phyloP scores from a whole-genome alignment of 2,113 vertebrate species.

The Silurus meridionalis region DNA sequence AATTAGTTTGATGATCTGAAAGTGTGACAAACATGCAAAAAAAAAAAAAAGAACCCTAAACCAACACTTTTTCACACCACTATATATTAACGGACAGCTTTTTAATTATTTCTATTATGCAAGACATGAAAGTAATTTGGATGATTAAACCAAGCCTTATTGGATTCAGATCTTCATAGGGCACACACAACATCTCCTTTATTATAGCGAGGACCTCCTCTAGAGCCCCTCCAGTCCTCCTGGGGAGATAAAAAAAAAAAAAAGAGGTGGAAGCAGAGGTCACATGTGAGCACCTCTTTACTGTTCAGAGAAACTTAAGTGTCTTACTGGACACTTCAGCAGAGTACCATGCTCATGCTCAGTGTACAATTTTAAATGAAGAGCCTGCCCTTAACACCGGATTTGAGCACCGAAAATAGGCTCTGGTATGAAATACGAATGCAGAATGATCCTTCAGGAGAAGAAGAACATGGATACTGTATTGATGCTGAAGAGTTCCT shows the following conservation, averaged over 20 bases:
- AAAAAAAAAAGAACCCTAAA: too few relatives aligned
- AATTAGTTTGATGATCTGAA: too few relatives aligned
- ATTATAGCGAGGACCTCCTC: not conserved
- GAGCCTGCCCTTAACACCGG: slow-evolving; percentile 53
- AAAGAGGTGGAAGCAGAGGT: slow-evolving; percentile 59
- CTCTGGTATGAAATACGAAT: not conserved
- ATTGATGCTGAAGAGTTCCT: not conserved
- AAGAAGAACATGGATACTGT: not conserved
- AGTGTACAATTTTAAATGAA: slow-evolving; percentile 54
- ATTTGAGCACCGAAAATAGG: slow-evolving; percentile 46
- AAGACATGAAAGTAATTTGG: not conserved
- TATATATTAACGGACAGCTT: not conserved
- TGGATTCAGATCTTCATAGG: not conserved
- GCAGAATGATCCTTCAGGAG: slow-evolving; percentile 15
- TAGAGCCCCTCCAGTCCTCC: not conserved
- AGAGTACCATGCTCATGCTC: slow-evolving; percentile 63
- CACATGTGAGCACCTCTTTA: slow-evolving; percentile 65
- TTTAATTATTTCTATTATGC: not conserved
- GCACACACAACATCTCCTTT: not conserved
- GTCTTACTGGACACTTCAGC: slow-evolving; percentile 58
- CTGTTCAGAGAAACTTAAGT: slow-evolving; percentile 62
- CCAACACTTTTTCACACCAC: too few relatives aligned
- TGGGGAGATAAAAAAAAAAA: not conserved
- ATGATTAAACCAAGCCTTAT: not conserved
- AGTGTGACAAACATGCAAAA: too few relatives aligned